phyloP scores from a whole-genome alignment of 2,797 vertebrate genomes.

The Natrix natrix region DNA sequence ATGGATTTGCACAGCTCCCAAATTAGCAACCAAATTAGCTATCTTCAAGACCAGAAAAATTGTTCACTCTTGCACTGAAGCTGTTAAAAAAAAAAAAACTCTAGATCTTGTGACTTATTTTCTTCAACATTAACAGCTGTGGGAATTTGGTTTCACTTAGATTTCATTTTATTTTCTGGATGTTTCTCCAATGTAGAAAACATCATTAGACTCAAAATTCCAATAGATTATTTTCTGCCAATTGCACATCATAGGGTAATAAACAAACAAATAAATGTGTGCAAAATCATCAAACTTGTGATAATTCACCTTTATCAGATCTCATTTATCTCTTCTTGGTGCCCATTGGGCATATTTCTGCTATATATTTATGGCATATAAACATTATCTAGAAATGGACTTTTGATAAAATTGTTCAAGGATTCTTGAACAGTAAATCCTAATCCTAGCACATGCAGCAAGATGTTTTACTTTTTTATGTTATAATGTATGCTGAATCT shows the following conservation, averaged over 20 bases:
- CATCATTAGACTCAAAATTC: conserved; percentile 83
- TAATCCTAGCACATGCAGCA: conserved; percentile 95
- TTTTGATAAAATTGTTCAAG: conserved; percentile 99
- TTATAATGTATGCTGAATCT: conserved; percentile 89
- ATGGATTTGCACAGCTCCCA: neutral
- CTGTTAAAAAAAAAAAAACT: neutral
- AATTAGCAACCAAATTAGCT: neutral
- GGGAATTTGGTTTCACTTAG: conserved; percentile 73
- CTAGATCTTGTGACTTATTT: conserved; percentile 15
- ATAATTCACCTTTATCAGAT: conserved; percentile 95
- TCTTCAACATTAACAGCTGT: conserved; percentile 61
- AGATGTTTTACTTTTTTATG: conserved; percentile 94
- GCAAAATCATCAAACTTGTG: conserved; percentile 77
- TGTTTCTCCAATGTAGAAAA: conserved; percentile 81
- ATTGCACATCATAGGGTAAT: conserved; percentile 86
- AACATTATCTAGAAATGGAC: conserved; percentile 99
- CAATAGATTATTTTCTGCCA: conserved; percentile 86
- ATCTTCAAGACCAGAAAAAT: neutral
- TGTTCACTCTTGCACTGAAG: neutral
- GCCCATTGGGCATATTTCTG: conserved; percentile 95
- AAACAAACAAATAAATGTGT: conserved; percentile 63
- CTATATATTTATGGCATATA: conserved; percentile 97
- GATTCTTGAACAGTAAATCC: conserved; percentile 99
- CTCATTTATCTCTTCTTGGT: conserved; percentile 98
- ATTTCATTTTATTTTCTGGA: conserved; percentile 76